Base-by-base conservation (phyloP, 2,797 vertebrate species). In the Danio aesculapii region DNA sequence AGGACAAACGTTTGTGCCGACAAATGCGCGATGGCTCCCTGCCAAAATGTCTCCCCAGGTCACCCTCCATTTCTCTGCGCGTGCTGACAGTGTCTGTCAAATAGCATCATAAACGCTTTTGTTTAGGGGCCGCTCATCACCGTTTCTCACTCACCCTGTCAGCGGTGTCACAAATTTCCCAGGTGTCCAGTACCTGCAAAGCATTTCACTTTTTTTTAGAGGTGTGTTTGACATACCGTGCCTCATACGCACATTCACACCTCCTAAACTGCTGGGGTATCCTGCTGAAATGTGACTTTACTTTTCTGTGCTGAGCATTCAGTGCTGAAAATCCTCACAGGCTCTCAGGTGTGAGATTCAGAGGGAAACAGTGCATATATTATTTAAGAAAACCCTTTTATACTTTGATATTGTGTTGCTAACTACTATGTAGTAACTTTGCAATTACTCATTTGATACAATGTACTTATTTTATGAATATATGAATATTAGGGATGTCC, bases 221-320 rank as follows among this genome's bases (percentile, higher is more conserved):
- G 67, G 62, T 80, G 75, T 43, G 68, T 67, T 49, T 84, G 80
- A 82, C 83, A 83, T 62, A 57, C 46, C 44, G 46, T 59, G 62
- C 50, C 6, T 76, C 81, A 58, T 83, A 57, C 55, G 21, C 68
- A 83, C 81, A 83, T 81, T 86, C 83, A 82, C 84, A 87, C 86
- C 44, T 77, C 70, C 78, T 74, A 77, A 84, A 82, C 84, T 80
- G 73, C 11, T 46, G 78, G 81, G 83, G 63, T 84, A 83, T 84
- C 66, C 78, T 52, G 58, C 77, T 81, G 79, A 83, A 84, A 83
- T 67, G 13, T 81, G 74, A 78, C 77, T 59, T 75, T 64, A 53
- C 77, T 77, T 79, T 80, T 73, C 69, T 46, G 64, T 59, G 30
- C 49, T 75, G 64, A 83, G 63, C 70, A 77, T 50, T 58, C 67